Base-by-base conservation (phyloP, 2,113 vertebrate genomes). In the Natator depressus region DNA sequence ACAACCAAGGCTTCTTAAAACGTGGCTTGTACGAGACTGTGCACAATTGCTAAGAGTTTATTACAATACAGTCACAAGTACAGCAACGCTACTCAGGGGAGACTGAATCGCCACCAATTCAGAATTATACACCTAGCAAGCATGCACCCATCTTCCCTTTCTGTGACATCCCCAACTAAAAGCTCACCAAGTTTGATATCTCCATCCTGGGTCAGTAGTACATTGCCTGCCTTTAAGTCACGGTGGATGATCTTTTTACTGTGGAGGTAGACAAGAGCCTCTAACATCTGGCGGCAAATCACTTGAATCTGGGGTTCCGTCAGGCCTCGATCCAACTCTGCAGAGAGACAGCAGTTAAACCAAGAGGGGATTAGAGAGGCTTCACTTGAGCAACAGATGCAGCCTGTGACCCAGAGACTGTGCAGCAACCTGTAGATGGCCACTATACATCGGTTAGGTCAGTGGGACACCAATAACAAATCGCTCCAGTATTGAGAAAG, bases 151-250 rank as follows among this genome's bases (percentile, higher is more conserved):
- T 12, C n/a, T 38, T 42, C 81, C 38, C 59, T 51, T 31, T 27
- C 62, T 10, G 12, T 7, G 11, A 31, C 47, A 3, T 42, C 12
- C 31, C 29, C 31, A 5, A 42, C 46, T 0, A 0, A 4, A 0
- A 0, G 2, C 99, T 99, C 96, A 99, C 99, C 99, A 0, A 99
- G 99, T 94, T 99, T 99, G 97, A 99, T 99, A 97, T 99, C 98
- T 8, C 99, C 99, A 5, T 99, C 99, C 22, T 99, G 98, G 57
- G 98, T 99, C 96, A 99, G 99, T 8, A 99, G 98, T 89, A 99
- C 98, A 1, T 99, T 99, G 7, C 99, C 99, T 0, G 99, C 99
- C 98, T 99, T 99, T 96, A 99, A 98, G 97, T 99, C 99, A 20
- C 99, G 98, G 98, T 99, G 99, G 97, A 99, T 99, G 98, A 99